A percentile compares a stretch with the other conserved stretches of the same genome.
phyloP scores from a whole-genome alignment of 2,888 invertebrate genomes.

The Lithosia quadra region DNA sequence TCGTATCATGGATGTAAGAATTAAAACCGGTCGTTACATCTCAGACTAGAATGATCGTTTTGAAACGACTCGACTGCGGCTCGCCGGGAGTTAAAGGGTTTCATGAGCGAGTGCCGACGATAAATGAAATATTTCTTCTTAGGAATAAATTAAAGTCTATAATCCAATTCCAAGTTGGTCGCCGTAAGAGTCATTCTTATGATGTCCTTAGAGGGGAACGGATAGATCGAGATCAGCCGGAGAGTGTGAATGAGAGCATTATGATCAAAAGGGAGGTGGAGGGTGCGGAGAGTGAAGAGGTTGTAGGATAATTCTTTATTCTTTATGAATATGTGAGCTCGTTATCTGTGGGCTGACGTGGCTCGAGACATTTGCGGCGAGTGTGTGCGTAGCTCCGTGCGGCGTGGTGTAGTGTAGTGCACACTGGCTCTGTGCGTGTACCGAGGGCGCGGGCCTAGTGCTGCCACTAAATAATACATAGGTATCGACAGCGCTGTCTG shows the following conservation, averaged over 20 bases:
- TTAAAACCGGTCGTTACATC: conserved; percentile 82
- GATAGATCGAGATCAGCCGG: conserved; percentile 83
- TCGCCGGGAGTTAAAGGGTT: conserved; percentile 80
- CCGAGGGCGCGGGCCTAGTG: conserved; percentile 66
- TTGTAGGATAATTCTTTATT: conserved; percentile 85
- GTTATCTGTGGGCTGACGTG: conserved; percentile 82
- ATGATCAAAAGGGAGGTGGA: conserved; percentile 70
- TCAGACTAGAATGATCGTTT: conserved; percentile 80
- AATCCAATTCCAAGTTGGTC: conserved; percentile 75
- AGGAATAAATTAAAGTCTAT: conserved; percentile 86
- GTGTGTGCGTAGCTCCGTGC: conserved; percentile 61
- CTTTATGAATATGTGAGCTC: conserved; percentile 87
- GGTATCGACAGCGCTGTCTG: conserved; percentile 84
- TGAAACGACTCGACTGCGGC: conserved; percentile 71
- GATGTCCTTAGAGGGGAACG: conserved; percentile 79
- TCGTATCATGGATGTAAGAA: conserved; percentile 82
- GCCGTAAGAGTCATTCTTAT: conserved; percentile 73
- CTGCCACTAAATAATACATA: conserved; percentile 85
- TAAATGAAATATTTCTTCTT: conserved; percentile 86
- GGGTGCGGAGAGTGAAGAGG: conserved; percentile 70
- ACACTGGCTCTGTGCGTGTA: conserved; percentile 58
- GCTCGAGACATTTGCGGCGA: conserved; percentile 69
- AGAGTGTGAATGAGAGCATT: conserved; percentile 86
- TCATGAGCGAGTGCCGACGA: conserved; percentile 74
- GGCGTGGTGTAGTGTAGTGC: conserved; percentile 57